Conservation (phyloP, 2,797 vertebrate species). For the Psittacula echo region DNA sequence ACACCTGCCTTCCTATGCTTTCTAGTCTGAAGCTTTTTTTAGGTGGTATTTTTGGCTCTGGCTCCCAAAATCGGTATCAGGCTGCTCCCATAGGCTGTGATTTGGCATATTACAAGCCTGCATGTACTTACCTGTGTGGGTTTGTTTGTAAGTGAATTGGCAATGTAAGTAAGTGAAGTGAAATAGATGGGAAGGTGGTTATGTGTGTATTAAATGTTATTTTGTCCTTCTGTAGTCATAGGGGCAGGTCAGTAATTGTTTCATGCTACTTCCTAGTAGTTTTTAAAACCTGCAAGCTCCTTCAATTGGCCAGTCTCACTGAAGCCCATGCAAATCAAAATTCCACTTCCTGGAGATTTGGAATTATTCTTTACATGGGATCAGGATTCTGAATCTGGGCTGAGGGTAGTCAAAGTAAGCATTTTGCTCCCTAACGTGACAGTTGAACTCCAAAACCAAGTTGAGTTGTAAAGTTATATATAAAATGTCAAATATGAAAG, state of each 20-base stretch:
- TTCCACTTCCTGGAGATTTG: background rate
- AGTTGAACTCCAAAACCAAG: background rate
- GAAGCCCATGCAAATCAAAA: background rate
- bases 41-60: background rate
- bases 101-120: background rate
- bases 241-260: background rate
- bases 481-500: background rate
- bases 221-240: background rate
- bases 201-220: background rate
- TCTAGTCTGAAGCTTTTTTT: background rate
- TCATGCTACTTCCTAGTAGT: background rate
- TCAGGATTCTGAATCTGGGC: background rate
- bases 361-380: background rate
- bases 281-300: background rate
- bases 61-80: background rate
- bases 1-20: background rate
- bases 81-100: background rate
- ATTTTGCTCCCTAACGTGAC: background rate
- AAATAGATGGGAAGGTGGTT: background rate
- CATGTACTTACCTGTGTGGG: background rate
- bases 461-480: background rate
- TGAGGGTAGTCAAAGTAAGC: background rate
- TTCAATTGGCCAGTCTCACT: rapidly evolving
- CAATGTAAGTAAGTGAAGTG: background rate
- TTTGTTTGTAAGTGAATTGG: background rate